Conservation (phyloP, 2,797 vertebrate species). For the Phylloscopus collybita region DNA sequence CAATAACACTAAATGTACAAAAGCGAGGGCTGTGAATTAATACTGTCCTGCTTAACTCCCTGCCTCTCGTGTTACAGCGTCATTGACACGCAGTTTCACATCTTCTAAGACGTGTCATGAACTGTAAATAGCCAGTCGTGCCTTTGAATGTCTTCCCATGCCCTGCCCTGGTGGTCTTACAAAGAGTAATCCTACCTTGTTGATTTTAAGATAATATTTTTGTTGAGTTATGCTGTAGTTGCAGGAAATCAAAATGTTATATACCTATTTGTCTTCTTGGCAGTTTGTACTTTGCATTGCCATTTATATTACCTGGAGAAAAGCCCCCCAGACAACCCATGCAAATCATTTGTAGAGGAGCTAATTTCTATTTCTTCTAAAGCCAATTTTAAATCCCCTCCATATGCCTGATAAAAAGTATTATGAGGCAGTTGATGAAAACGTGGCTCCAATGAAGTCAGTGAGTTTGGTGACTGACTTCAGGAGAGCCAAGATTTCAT, state of each 20-base stretch:
- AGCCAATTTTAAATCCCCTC: conserved; percentile 18
- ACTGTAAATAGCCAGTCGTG: conserved; percentile 47
- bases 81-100: not conserved
- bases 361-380: conserved; percentile 48
- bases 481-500: conserved; percentile 11
- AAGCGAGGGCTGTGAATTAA: conserved; percentile 29
- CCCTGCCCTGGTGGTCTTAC: conserved; percentile 24
- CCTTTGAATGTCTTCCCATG: conserved; percentile 63
- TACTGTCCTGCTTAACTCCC: not conserved
- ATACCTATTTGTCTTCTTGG: conserved; percentile 53
- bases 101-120: conserved; percentile 17
- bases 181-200: not conserved
- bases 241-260: conserved; percentile 51
- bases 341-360: conserved; percentile 1
- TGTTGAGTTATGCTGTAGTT: conserved; percentile 34
- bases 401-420: conserved; percentile 41
- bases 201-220: conserved; percentile 25
- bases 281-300: conserved; percentile 31
- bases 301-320: conserved; percentile 49
- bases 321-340: not conserved
- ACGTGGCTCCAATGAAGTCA: not conserved
- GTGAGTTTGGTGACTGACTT: conserved; percentile 2
- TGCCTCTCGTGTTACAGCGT: not conserved
- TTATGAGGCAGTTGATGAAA: not conserved
- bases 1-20: not conserved